Conservation (phyloP, 2,888 invertebrate species). For the Ophion ellenae region DNA sequence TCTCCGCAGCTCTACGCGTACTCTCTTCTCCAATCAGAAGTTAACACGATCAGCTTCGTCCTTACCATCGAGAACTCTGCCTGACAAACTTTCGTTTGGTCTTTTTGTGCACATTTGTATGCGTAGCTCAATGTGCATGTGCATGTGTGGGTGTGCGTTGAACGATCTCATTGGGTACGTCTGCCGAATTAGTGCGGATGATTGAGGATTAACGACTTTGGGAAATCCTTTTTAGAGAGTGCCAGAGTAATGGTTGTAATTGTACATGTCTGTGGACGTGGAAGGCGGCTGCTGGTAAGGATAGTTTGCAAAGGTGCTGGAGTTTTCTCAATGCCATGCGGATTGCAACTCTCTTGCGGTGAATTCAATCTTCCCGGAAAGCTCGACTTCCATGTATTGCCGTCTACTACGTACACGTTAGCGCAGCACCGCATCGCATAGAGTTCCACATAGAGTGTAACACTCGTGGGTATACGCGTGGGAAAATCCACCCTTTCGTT, state of each 20-base stretch:
- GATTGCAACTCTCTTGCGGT: slow-evolving; percentile 63
- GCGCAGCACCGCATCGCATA: slow-evolving; percentile 12
- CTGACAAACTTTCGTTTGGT: slow-evolving; percentile 54
- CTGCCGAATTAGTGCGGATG: slow-evolving; percentile 69
- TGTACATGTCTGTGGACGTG: neutral
- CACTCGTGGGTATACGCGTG: slow-evolving; percentile 55
- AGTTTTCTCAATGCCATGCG: slow-evolving; percentile 49
- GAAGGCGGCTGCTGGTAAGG: neutral
- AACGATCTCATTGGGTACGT: slow-evolving; percentile 35
- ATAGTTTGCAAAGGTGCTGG: slow-evolving; percentile 43
- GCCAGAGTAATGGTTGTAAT: slow-evolving; percentile 22
- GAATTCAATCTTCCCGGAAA: slow-evolving; percentile 66
- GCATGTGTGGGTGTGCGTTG: slow-evolving; percentile 15
- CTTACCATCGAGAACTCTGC: slow-evolving; percentile 15
- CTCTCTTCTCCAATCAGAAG: slow-evolving; percentile 47
- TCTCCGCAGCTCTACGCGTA: slow-evolving; percentile 14
- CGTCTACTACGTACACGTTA: slow-evolving; percentile 19
- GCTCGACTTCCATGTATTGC: slow-evolving; percentile 42
- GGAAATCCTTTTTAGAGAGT: slow-evolving; percentile 57
- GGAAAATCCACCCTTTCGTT: slow-evolving; percentile 54
- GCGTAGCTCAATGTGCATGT: neutral
- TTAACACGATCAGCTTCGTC: slow-evolving; percentile 48
- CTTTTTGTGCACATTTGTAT: slow-evolving; percentile 34
- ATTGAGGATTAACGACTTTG: slow-evolving; percentile 73
- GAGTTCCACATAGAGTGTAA: slow-evolving; percentile 20